Base-by-base conservation (phyloP, 1,140 invertebrate species). In the Pogonomyrmex californicus region DNA sequence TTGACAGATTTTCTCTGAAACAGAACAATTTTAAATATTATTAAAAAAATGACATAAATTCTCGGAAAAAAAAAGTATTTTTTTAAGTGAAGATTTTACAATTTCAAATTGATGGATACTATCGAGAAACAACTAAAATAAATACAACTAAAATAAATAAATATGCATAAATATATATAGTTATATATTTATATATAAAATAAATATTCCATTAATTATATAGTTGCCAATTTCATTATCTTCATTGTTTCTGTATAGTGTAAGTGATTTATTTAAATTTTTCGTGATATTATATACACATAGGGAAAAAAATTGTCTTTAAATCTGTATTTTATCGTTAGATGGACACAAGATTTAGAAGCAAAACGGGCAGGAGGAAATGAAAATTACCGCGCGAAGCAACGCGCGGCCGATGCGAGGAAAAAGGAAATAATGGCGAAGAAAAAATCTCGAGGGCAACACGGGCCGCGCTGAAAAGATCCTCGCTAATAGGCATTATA, bases 401-500 rank as follows among this genome's bases (percentile, higher is more conserved):
- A 86, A 60, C 30, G 36, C 71, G 51, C 44, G 23, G 41, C 51
- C 51, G 58, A 75, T 56, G 60, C 41, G 44, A 38, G 49, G 49
- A 30, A 77, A 85, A 87, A 85, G 71, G 63, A 89, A 90, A 89
- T 76, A 86, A 56, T 70, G 14, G 47, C 62, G n/a, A 49, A 66
- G 78, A 87, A 87, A 85, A 87, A 87, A 85, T 85, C 38, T 56
- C 86, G 62, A 77, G 49, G 49, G 79, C 58, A 49, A 41, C 23
- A 76, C 33, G 23, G 7, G 33, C 30, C 58, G 38, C 49, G 66
- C 83, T 92, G 90, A 93, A 93, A 91, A 86, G 92, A 92, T 93
- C 89, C 88, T 77, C 81, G 89, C 91, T 93, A 92, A 93, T 91
- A 90, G 91, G 92, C 87, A 93, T 93, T 94, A 93, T 94, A 93